phyloP scores from a whole-genome alignment of 2,797 vertebrate species.

The Poecilia velifera region DNA sequence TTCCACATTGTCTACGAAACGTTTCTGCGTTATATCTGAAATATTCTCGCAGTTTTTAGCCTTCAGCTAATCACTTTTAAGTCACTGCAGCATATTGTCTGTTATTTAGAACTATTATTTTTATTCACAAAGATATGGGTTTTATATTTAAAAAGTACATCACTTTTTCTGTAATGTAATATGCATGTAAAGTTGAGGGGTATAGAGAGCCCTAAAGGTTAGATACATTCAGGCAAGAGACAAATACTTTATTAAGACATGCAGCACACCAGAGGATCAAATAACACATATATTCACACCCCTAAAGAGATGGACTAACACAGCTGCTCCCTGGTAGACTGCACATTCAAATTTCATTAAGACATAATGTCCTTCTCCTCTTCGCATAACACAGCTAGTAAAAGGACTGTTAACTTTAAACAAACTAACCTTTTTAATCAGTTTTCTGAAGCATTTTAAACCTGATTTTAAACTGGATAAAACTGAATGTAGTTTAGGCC shows the following conservation, averaged over 20 bases:
- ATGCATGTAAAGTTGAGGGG: not conserved
- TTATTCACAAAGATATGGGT: not conserved
- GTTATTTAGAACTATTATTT: not conserved
- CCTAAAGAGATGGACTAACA: not conserved
- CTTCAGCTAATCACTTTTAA: not conserved
- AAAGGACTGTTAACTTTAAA: not conserved
- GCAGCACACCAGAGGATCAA: not conserved
- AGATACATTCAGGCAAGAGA: not conserved
- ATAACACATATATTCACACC: not conserved
- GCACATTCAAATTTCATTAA: not conserved
- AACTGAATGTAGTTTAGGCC: conserved; percentile 6
- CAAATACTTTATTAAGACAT: not conserved
- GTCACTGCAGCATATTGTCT: not conserved
- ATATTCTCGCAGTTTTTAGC: not conserved
- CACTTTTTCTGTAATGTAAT: no score
- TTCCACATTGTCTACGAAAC: not conserved
- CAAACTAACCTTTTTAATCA: not conserved
- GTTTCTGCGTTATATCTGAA: not conserved
- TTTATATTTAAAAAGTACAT: not conserved
- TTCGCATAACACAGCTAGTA: not conserved
- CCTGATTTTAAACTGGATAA: conserved; percentile 16
- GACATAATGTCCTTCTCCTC: not conserved
- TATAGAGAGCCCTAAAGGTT: not conserved
- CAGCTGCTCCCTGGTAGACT: not conserved
- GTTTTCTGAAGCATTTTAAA: conserved; percentile 4